Base-by-base conservation (phyloP, 2,113 vertebrate genomes). In the Amazona vittata region DNA sequence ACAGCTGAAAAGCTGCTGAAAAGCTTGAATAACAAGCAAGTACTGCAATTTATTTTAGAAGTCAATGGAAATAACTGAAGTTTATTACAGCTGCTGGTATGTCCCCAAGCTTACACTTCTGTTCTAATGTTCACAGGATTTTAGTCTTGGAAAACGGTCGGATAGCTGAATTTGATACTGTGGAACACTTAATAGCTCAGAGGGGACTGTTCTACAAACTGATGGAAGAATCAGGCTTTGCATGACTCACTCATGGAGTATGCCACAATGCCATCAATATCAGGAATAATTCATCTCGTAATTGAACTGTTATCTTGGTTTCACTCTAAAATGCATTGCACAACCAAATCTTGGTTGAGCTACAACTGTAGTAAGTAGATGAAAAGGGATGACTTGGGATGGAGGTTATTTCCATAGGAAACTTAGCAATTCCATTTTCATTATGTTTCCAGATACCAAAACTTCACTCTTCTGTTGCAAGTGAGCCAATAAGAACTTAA, bases 111-210 rank as follows among this genome's bases (percentile, higher is more conserved):
- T 94, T n/a, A 88, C 2, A 31, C 8, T 86, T 83, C 41, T 73
- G 21, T 91, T 94, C 76, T 90, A 14, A 79, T 20, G 33, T 97
- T 86, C 43, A 89, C 97, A 99, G 99, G 97, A 98, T 99, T 84
- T 98, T 99, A 60, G 99, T 99, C 59, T 98, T 99, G 99, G 99
- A 99, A 96, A 97, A 98, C 31, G 99, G 99, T 12, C 96, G 62
- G 85, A 97, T 99, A 96, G 98, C 97, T 31, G 99, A 99, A 97
- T 99, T 98, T 73, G 99, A 99, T 97, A 98, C 99, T 73, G 99
- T 98, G 4, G 97, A 98, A 89, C 98, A 98, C 87, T 97, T 99
- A 94, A 98, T 99, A 83, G 97, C 98, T 96, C 98, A 98, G 94
- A 98, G 98, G 73, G 99, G 99, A 91, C 97, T 99, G 53, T 99